Percentiles rank a stretch among this genome's conserved stretches.
These are phyloP conservation scores for Danio tinwini DNA, from an alignment of 2,797 vertebrate species.

Conservation along the genomic window DNA sequence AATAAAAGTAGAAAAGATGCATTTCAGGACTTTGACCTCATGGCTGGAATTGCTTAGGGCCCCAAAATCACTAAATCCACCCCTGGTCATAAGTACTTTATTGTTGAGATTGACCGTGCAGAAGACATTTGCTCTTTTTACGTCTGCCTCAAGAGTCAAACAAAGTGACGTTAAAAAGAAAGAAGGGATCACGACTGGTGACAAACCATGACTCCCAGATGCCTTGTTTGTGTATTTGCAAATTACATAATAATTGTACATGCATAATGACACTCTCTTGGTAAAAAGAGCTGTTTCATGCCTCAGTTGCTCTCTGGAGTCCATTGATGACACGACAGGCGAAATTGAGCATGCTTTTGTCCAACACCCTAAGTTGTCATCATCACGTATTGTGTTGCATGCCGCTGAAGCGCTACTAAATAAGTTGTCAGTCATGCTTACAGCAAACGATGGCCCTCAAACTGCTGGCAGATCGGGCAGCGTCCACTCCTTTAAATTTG, in stretches of 20 bases:
- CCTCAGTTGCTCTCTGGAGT: slow-evolving; percentile 4
- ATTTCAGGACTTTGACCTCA: too few relatives aligned
- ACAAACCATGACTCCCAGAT: background rate
- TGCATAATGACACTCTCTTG: background rate
- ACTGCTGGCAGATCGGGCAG: slow-evolving; percentile 7
- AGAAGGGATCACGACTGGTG: background rate
- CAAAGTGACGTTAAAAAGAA: slow-evolving; percentile 1
- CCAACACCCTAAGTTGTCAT: slow-evolving; percentile 13
- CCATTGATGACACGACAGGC: slow-evolving; percentile 35
- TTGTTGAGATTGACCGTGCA: background rate
- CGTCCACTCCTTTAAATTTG: slow-evolving; percentile 22
- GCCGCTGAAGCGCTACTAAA: slow-evolving; percentile 8
- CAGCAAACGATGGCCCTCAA: background rate
- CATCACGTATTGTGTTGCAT: slow-evolving; percentile 23
- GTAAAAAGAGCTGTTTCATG: slow-evolving; percentile 21
- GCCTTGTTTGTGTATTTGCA: background rate
- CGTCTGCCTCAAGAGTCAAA: background rate
- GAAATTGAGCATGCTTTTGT: slow-evolving; percentile 17
- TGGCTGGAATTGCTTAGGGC: too few relatives aligned
- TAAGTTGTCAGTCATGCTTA: slow-evolving; percentile 50
- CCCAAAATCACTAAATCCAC: too few relatives aligned
- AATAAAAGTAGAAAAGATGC: too few relatives aligned
- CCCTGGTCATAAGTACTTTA: background rate
- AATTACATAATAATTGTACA: background rate
- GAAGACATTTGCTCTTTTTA: slow-evolving; percentile 24